Evolutionary conservation across 2,888 invertebrate genomes (phyloP).

Genomic region (Metellina segmentata): DNA sequence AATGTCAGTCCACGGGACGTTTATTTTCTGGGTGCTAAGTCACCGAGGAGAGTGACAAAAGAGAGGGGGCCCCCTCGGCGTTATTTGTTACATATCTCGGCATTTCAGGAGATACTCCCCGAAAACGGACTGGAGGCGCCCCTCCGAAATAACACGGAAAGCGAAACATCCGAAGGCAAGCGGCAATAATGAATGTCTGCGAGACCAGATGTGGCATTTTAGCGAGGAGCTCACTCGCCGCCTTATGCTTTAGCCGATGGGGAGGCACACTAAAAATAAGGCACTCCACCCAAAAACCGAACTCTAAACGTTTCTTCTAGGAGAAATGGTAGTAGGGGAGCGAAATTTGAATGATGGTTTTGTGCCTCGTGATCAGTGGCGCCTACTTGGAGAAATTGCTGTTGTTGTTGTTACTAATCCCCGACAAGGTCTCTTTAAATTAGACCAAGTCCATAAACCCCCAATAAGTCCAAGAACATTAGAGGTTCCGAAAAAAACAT

Average conservation of each 20-base stretch:
- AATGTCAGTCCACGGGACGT: too few species aligned
- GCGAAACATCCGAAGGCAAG: constrained; percentile 19
- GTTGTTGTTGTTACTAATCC: too few species aligned
- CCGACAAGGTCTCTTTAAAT: too few species aligned
- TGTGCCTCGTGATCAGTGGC: too few species aligned
- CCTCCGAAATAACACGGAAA: constrained; percentile 13
- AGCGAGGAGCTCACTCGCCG: constrained; percentile 22
- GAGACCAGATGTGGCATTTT: constrained; percentile 54
- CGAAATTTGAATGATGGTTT: too few species aligned
- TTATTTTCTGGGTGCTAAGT: too few species aligned
- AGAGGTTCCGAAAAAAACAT: too few species aligned
- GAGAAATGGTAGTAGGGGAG: too few species aligned
- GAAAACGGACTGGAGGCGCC: neutral
- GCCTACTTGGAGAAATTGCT: too few species aligned
- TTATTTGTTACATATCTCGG: constrained; percentile 29
- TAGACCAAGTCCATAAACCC: too few species aligned
- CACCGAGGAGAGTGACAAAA: constrained; percentile 15
- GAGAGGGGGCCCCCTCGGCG: neutral
- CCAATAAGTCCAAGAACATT: too few species aligned
- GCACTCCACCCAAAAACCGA: neutral
- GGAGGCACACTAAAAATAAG: constrained; percentile 26
- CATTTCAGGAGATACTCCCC: constrained; percentile 2
- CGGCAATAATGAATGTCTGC: constrained; percentile 42
- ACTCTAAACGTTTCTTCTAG: neutral
- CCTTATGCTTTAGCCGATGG: constrained; percentile 1